Base-by-base conservation (phyloP, 2,797 vertebrate species). In the Pristis pectinata region DNA sequence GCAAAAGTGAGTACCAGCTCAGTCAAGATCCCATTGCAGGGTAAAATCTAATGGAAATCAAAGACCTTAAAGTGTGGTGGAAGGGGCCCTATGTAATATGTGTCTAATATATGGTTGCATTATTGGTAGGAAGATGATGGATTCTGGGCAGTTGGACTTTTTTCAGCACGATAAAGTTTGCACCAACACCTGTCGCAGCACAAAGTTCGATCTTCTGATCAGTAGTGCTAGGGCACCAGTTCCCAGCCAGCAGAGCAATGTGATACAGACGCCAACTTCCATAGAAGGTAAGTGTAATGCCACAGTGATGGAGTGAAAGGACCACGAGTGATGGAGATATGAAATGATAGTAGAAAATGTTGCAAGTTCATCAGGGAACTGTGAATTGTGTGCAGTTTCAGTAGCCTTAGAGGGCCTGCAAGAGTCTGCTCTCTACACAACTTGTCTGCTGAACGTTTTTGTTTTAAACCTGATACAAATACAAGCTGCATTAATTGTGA, bases 161-260 rank as follows among this genome's bases (percentile, higher is more conserved):
- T 99, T 98, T 96, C 98, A 98, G 95, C 98, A 99, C 0, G 98
- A 98, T 96, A 97, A 97, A 5, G 97, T 99, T 94, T 99, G 98
- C 96, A 98, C 98, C 96, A 99, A 99, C 97, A 99, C 98, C 94
- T 99, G 98, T 96, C 97, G 98, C 96, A 99, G 98, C 97, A 98
- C 98, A 95, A 99, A 99, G 96, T 99, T 98, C 70, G 98, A 99
- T 95, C 97, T 98, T 95, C 97, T 98, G 95, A 98, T 98, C 96
- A 98, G 98, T 97, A 98, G 99, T 24, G 98, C 98, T 4, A 97
- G 98, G 95, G 97, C 97, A 0, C 97, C 97, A 0, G 98, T 99
- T 95, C 99, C 99, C 0, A 98, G 98, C 17, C 98, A 98, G 96
- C 97, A 97, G 95, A 96, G 96, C 9, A 97, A 96, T 11, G 95